Conservation (phyloP, 2,888 invertebrate genomes). For the Gasteruption jaculator region DNA sequence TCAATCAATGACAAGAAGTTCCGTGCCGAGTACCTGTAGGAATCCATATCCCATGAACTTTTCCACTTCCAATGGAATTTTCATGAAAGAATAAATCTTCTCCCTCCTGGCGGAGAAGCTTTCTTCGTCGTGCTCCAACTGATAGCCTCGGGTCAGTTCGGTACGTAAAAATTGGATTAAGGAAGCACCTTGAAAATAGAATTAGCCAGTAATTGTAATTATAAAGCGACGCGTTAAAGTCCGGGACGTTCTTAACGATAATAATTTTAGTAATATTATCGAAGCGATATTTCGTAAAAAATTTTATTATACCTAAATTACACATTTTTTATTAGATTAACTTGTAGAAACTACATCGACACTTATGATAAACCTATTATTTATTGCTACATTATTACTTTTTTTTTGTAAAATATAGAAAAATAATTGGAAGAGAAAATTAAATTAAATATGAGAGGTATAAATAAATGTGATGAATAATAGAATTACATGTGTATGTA, state of each 20-base stretch:
- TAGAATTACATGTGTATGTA: constrained; percentile 5
- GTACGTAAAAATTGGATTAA: constrained; percentile 67
- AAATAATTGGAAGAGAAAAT: background rate
- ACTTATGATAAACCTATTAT: too few species aligned
- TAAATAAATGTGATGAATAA: background rate
- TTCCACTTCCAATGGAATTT: constrained; percentile 88
- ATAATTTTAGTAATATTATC: too few species aligned
- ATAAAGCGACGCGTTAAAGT: background rate
- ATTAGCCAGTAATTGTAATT: background rate
- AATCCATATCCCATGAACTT: constrained; percentile 92
- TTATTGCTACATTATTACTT: too few species aligned
- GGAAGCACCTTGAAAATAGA: constrained; percentile 38
- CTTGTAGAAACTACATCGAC: too few species aligned
- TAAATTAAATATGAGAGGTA: constrained; percentile 2
- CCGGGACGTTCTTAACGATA: background rate
- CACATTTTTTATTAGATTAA: too few species aligned
- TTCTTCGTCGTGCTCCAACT: constrained; percentile 92
- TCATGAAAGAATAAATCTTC: constrained; percentile 95
- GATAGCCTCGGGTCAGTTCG: constrained; percentile 89
- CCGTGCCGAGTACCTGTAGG: constrained; percentile 62
- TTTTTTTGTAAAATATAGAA: too few species aligned
- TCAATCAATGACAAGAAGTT: background rate
- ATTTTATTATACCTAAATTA: too few species aligned
- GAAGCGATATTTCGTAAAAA: too few species aligned
- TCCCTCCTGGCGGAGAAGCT: constrained; percentile 90